Evolutionary conservation across 2,888 invertebrate species (phyloP).

Genomic region (Caradrina clavipalpis): DNA sequence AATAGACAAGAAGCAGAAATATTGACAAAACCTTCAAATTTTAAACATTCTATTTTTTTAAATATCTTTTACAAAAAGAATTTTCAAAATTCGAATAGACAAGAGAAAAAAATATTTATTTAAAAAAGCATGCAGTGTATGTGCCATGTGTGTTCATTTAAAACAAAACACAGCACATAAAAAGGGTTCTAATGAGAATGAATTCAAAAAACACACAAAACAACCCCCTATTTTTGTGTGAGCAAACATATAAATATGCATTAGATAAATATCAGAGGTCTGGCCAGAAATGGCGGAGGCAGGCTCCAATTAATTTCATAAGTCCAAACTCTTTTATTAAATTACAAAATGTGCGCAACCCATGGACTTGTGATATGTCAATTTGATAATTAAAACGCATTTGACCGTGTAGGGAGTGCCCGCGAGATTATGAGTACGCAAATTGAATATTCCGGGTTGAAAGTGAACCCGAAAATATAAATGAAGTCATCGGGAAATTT

Average conservation of each 20-base stretch:
- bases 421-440: constrained; percentile 83
- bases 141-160: constrained; percentile 40
- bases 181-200: constrained; percentile 71
- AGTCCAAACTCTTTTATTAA: constrained; percentile 89
- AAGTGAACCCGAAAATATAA: constrained; percentile 77
- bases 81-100: background rate
- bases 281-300: constrained; percentile 78
- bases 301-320: constrained; percentile 84
- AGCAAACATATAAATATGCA: constrained; percentile 89
- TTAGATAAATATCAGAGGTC: constrained; percentile 85
- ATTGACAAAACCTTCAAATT: no score
- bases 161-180: constrained; percentile 54
- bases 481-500: constrained; percentile 84
- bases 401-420: constrained; percentile 86
- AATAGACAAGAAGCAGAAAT: background rate
- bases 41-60: no score
- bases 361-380: constrained; percentile 86
- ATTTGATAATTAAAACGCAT: constrained; percentile 90
- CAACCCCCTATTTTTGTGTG: constrained; percentile 77
- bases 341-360: constrained; percentile 84
- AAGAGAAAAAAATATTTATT: background rate
- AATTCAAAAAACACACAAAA: constrained; percentile 80
- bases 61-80: background rate
- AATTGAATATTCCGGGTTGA: constrained; percentile 83
- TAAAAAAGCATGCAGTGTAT: background rate